A percentile compares a stretch with the other conserved stretches of the same genome.
Evolutionary conservation across 2,797 vertebrate genomes (phyloP).

Genomic region (Thaleichthys pacificus): DNA sequence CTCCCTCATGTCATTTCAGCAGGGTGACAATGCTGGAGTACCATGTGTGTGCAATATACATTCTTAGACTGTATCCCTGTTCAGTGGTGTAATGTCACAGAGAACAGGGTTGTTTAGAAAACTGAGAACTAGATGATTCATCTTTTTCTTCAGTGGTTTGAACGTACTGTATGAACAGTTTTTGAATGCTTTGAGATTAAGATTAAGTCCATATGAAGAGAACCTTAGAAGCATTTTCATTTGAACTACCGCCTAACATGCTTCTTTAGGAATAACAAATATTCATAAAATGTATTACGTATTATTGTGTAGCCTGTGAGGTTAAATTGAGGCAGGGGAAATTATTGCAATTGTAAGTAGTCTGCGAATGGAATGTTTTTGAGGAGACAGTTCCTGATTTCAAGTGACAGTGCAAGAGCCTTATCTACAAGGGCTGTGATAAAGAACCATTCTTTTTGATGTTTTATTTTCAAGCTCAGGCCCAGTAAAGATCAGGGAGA

Average conservation of each 20-base stretch:
- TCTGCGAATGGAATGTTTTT: conserved; percentile 60
- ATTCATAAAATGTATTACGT: too few relatives aligned
- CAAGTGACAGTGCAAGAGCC: conserved; percentile 66
- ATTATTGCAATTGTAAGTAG: conserved; percentile 55
- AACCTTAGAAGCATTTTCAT: too few relatives aligned
- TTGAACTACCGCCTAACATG: too few relatives aligned
- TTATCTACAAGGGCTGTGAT: conserved; percentile 68
- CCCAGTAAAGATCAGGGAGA: conserved; percentile 64
- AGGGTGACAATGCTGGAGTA: conserved; percentile 46
- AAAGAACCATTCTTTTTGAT: conserved; percentile 68
- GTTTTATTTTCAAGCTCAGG: conserved; percentile 68
- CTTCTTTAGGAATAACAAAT: too few relatives aligned
- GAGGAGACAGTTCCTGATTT: conserved; percentile 62
- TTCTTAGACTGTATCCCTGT: conserved; percentile 37
- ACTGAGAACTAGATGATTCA: conserved; percentile 12
- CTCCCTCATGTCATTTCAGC: conserved; percentile 29
- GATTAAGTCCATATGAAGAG: too few relatives aligned
- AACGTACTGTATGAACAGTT: not conserved
- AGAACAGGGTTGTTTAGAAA: conserved; percentile 36
- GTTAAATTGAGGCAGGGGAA: conserved; percentile 44
- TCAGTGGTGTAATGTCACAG: conserved; percentile 34
- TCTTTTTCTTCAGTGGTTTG: not conserved
- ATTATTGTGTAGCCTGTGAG: conserved; percentile 26
- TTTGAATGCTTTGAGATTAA: too few relatives aligned
- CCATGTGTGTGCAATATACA: conserved; percentile 52